Conservation (phyloP, 1,140 invertebrate species). For the Drosophila oshimai region DNA sequence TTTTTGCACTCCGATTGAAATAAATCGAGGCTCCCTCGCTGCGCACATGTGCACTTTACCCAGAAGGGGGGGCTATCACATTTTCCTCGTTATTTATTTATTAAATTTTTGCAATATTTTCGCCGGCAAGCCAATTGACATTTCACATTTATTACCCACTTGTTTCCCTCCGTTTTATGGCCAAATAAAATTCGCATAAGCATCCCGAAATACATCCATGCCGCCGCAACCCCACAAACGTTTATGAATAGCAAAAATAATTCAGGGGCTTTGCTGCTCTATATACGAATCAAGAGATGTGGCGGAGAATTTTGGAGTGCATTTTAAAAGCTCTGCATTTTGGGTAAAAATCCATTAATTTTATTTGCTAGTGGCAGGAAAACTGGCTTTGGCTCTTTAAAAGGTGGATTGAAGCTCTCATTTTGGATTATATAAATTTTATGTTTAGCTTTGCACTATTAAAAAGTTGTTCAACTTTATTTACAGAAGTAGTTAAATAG, state of each 20-base stretch:
- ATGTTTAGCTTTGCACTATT: too few species aligned
- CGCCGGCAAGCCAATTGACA: slow-evolving; percentile 49
- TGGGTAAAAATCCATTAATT: not conserved
- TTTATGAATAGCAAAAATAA: slow-evolving; percentile 43
- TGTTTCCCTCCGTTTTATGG: slow-evolving; percentile 26
- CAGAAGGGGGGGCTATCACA: not conserved
- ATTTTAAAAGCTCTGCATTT: not conserved
- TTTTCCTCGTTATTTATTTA: slow-evolving; percentile 64
- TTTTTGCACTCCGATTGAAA: slow-evolving; percentile 54
- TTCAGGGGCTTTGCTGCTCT: not conserved
- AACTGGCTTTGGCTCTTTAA: not conserved
- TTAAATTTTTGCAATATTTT: slow-evolving; percentile 47
- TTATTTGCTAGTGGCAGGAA: not conserved
- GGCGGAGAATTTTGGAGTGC: not conserved
- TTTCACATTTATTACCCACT: slow-evolving; percentile 50
- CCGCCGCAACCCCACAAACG: slow-evolving; percentile 4
- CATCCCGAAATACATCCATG: not conserved
- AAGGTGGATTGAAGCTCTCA: too few species aligned
- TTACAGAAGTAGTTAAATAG: too few species aligned
- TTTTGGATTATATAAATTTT: too few species aligned
- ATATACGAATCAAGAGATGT: slow-evolving; percentile 3
- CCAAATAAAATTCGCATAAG: slow-evolving; percentile 18
- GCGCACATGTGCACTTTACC: slow-evolving; percentile 11
- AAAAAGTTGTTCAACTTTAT: too few species aligned
- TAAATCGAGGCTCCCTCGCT: slow-evolving; percentile 36